Conservation (phyloP, 1,140 invertebrate genomes). For the Achatina immaculata region DNA sequence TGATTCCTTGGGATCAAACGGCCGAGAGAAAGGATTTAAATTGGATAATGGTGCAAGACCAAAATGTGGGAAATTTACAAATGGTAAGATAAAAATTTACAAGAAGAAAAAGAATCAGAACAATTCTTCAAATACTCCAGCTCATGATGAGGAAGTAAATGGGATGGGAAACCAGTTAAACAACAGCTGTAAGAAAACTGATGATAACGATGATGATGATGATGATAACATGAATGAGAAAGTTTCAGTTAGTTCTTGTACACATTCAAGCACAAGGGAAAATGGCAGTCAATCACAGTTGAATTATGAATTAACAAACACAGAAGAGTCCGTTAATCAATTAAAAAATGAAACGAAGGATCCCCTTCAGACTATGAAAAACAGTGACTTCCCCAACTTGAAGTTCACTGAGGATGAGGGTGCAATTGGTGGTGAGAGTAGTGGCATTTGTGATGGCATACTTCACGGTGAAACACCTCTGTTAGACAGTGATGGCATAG, state of each 20-base stretch:
- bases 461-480: background rate
- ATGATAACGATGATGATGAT: background rate
- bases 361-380: background rate
- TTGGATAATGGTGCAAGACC: constrained; percentile 15
- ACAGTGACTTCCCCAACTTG: background rate
- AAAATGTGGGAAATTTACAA: constrained; percentile 1
- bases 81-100: constrained; percentile 3
- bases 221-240: background rate
- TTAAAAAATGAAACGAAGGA: background rate
- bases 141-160: background rate
- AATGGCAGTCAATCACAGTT: background rate
- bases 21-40: background rate
- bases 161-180: background rate
- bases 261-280: background rate
- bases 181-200: background rate
- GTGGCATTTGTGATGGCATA: background rate
- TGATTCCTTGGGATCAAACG: background rate
- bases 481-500: background rate
- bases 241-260: background rate
- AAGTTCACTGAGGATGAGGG: background rate
- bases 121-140: constrained; percentile 22
- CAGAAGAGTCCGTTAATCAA: background rate
- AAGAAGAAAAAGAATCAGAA: constrained; percentile 25
- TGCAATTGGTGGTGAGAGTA: background rate
- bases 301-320: background rate